These are phyloP conservation scores for Epinotia demarniana DNA, from an alignment of 2,888 invertebrate genomes.

Conservation along the genomic window DNA sequence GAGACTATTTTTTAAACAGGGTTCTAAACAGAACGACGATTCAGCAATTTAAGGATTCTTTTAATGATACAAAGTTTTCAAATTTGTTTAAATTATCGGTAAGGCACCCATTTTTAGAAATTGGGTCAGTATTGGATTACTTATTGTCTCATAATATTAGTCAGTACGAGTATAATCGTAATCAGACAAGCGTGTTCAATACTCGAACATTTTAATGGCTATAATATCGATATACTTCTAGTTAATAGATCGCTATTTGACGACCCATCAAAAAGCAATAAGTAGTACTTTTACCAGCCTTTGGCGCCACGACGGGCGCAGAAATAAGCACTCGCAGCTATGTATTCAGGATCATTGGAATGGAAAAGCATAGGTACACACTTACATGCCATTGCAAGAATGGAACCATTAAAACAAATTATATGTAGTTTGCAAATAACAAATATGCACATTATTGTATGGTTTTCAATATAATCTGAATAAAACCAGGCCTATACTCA, in stretches of 20 bases:
- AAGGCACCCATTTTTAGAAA: too few species aligned
- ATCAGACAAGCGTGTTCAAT: not conserved
- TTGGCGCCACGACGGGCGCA: conserved; percentile 22
- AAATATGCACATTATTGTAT: conserved; percentile 10
- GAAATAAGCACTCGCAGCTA: conserved; percentile 26
- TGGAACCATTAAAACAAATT: conserved; percentile 25
- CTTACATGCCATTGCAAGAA: conserved; percentile 29
- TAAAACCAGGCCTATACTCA: too few species aligned
- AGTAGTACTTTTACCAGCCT: conserved; percentile 13
- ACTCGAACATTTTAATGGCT: conserved; percentile 7
- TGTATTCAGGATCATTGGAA: conserved; percentile 24
- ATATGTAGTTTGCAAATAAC: conserved; percentile 18
- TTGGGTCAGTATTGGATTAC: not conserved
- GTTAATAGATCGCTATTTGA: conserved; percentile 25
- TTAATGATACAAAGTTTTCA: too few species aligned
- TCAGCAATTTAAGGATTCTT: too few species aligned
- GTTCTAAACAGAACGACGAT: too few species aligned
- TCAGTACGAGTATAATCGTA: too few species aligned
- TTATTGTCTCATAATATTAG: too few species aligned
- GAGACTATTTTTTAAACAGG: too few species aligned
- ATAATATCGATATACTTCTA: conserved; percentile 12
- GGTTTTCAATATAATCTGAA: conserved; percentile 7
- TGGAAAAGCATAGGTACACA: conserved; percentile 30
- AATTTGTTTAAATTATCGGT: too few species aligned
- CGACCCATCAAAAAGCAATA: conserved; percentile 27